phyloP scores from a whole-genome alignment of 2,113 vertebrate species.

The Corythornis vintsioides region DNA sequence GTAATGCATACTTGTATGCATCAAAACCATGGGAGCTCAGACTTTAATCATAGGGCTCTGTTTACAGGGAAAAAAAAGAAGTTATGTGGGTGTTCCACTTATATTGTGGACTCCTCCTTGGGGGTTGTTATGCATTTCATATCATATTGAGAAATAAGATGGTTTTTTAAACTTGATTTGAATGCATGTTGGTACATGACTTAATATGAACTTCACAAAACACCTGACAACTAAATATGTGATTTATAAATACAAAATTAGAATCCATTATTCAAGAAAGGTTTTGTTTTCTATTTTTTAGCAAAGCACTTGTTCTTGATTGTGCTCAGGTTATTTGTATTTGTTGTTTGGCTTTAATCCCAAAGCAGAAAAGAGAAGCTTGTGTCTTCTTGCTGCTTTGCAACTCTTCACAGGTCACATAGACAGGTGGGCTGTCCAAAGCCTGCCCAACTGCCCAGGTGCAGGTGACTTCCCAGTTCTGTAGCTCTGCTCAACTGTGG shows the following conservation, averaged over 20 bases:
- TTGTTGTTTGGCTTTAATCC: not conserved
- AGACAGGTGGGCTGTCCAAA: not conserved
- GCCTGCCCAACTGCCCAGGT: not conserved
- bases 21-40: slow-evolving; percentile 60
- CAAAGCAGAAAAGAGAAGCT: not conserved
- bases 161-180: not conserved
- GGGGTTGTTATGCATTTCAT: not conserved
- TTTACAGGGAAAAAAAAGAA: slow-evolving; percentile 32
- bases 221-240: not conserved
- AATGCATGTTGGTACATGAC: not conserved
- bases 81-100: slow-evolving; percentile 33
- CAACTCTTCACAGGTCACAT: not conserved
- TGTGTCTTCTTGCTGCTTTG: not conserved
- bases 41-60: slow-evolving; percentile 62
- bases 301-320: not conserved
- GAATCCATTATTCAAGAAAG: not conserved
- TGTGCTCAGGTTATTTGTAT: not conserved
- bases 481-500: not conserved
- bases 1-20: slow-evolving; percentile 44
- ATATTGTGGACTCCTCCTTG: slow-evolving; percentile 9
- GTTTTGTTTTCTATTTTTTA: not conserved
- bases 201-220: not conserved
- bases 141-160: not conserved
- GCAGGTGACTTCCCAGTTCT: not conserved
- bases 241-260: not conserved